Evolutionary conservation across 2,113 vertebrate species (phyloP), one percentile per base, ranked within the genome.

Genomic region (Anser cygnoides): DNA sequence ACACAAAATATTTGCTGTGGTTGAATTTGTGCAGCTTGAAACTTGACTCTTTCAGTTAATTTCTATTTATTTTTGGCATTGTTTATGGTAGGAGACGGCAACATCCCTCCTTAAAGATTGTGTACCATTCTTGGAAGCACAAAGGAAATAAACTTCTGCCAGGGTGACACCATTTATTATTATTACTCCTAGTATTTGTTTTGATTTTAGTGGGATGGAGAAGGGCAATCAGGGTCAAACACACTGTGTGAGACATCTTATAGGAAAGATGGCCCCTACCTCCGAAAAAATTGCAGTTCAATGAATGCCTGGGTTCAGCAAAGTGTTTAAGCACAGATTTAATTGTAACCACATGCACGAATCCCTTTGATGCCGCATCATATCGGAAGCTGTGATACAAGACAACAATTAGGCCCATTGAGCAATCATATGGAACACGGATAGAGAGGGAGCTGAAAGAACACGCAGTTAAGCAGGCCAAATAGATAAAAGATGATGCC

Each of bases 101-200:
- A 25, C 54, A 58, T 91, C 84, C 58, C 86, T 62, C 66, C 79
- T 80, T 91, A 75, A 66, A 59, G 37, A 18, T 33, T 85, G 21
- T 63, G 17, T 80, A 73, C 78, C 0, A 0, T 68, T 85, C 74
- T 44, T 76, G 58, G 67, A 85, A 91, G 17, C 41, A 26, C 62
- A 87, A 82, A 91, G 70, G 89, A 78, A 92, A 85, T 57, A 54
- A 61, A 63, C 58, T 85, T 95, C 65, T 63, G 41, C 50, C 20
- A 43, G 72, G 31, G 50, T 62, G 67, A 93, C 29, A 39, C 50
- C 5, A 2, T 91, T 95, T 94, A 80, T 95, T 97, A 31, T 91
- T 84, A 66, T 84, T 93, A 62, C 35, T 92, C 58, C 22, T 71
- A 33, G 75, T 83, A 92, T 91, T 96, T 97, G 33, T 94, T 97